Base-by-base conservation (phyloP, 2,113 vertebrate genomes). In the Setophaga petechia region DNA sequence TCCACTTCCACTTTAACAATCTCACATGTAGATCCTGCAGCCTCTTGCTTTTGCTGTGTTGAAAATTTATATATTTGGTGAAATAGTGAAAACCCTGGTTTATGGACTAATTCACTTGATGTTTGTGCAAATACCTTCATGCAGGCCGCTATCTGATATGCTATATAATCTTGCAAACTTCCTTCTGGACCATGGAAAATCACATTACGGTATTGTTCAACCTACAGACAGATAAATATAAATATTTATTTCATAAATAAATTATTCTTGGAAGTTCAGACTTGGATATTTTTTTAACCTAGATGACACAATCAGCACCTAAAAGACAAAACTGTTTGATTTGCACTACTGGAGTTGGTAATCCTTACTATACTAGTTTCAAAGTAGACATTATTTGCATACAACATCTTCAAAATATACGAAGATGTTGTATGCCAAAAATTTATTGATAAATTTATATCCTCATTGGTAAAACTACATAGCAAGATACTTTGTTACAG, bases 131-230 rank as follows among this genome's bases (percentile, higher is more conserved):
- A 80, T 98, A 99, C 98, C 98, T 99, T 98, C 91, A 99, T 98
- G 97, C 98, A 99, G 95, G 97, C 95, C 2, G 99, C 98, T 47
- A 99, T 98, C 97, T 99, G 98, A 84, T 96, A 83, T 10, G 98
- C 98, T 77, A 99, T 97, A 89, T 99, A 98, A 85, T 99, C 99
- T 97, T 99, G 99, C 89, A 99, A 98, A 97, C 99, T 99, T 96
- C 99, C 99, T 97, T 99, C 99, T 54, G 99, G 98, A 86, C 99
- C 99, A 19, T 99, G 99, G 84, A 99, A 99, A 97, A 99, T 99
- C 66, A 99, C 98, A 95, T 98, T 99, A 30, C 93, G 99, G 39
- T 99, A 99, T 66, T 99, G 99, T 89, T 99, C 99, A 76, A 99
- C 99, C 99, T 99, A 92, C 23, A 75, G 69, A 88, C 1, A 97